These are phyloP conservation scores for Leptoteleia sp. DNA, from an alignment of 1,140 invertebrate species.

Conservation along the genomic window DNA sequence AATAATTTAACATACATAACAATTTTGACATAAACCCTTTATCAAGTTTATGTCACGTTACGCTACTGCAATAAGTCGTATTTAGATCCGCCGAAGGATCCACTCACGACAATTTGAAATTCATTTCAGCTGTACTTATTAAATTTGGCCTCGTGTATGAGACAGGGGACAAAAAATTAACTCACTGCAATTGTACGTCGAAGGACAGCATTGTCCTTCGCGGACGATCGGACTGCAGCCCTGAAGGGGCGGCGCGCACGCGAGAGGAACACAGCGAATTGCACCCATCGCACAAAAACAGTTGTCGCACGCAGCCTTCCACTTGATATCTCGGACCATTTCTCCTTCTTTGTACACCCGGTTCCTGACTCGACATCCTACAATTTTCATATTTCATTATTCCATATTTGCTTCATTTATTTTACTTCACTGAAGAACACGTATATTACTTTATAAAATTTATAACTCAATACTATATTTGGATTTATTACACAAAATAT, in stretches of 20 bases:
- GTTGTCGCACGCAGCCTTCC: constrained; percentile 85
- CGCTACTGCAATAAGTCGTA: no score
- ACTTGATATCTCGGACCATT: constrained; percentile 84
- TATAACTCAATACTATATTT: no score
- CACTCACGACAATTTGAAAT: no score
- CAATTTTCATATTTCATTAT: constrained; percentile 52
- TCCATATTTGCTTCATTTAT: neutral
- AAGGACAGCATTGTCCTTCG: constrained; percentile 90
- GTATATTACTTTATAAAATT: no score
- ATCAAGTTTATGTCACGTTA: no score
- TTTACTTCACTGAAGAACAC: no score
- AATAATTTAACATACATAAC: no score
- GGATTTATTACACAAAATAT: no score
- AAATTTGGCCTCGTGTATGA: no score
- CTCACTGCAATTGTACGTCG: constrained; percentile 90
- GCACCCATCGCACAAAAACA: constrained; percentile 91
- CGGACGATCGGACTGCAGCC: constrained; percentile 89
- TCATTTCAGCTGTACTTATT: no score
- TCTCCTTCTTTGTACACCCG: constrained; percentile 87
- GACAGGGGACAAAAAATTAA: constrained; percentile 63
- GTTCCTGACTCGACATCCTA: constrained; percentile 86
- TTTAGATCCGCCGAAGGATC: no score
- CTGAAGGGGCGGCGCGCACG: constrained; percentile 87
- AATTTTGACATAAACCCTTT: no score
- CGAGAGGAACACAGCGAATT: constrained; percentile 87